Evolutionary conservation across 2,888 invertebrate species (phyloP), one percentile per base, ranked within the genome.

Genomic region (Aromia moschata): DNA sequence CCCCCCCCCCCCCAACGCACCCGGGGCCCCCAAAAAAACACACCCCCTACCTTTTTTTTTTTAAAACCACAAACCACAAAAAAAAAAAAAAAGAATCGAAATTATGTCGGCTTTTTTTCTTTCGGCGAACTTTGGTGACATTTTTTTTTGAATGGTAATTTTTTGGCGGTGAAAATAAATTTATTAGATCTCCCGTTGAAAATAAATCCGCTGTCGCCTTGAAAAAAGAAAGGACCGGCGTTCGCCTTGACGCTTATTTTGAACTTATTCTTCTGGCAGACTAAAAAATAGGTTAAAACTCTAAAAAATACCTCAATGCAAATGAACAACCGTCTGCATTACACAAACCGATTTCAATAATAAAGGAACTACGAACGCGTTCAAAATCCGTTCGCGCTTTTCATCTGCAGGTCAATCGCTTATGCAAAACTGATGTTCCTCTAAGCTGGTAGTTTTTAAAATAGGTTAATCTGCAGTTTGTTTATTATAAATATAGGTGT

Each of bases 231-330:
- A 58, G 57, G 51, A 56, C 57, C 51, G 36, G 36, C 51, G 17
- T 53, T 49, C 38, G 55, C 55, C 57, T 57, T 49, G 59, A 45
- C 31, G 58, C 46, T 56, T 61, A 57, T 61, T 56, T 61, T 44
- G 40, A 53, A 47, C 36, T 53, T 54, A 55, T 64, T 60, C 52
- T 60, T 64, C 59, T 56, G 60, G 56, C 64, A 61, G 59, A 57
- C 64, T 64, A 64, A 66, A 66, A 66, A 66, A 66, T 66, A 66
- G 66, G 66, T 66, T 66, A 60, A 60, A 60, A 64, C 53, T 49
- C 62, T 60, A 65, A 67, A n/a, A 65, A 65, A 67, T 65, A 65
- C 61, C 41, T 61, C 57, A 61, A 64, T 67, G 67, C 61, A 63
- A 67, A 65, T 65, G 58, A 40, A 57, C 46, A 36, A 60, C 31